Evolutionary conservation across 2,797 vertebrate species (phyloP).

Genomic region (Echeneis naucrates): DNA sequence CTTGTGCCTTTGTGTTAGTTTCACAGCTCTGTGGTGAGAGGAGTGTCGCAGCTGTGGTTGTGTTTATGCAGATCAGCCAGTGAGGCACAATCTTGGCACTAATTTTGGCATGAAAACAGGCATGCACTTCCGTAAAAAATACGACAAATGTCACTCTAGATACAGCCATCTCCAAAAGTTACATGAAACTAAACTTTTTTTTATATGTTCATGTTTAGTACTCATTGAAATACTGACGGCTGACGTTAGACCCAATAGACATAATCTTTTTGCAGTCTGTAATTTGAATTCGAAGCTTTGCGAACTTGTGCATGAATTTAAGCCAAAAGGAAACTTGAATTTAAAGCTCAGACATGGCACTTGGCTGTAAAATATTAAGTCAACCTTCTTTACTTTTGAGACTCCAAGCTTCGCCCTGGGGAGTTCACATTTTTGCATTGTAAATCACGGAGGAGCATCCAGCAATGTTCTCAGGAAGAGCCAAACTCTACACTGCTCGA

Average conservation of each 20-base stretch:
- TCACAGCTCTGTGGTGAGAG: constrained; percentile 23
- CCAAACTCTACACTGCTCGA: background rate
- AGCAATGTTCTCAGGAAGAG: background rate
- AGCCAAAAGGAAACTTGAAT: background rate
- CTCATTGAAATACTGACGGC: background rate
- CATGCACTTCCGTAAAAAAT: constrained; percentile 10
- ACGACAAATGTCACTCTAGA: background rate
- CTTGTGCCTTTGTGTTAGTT: constrained; percentile 25
- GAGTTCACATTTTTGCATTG: background rate
- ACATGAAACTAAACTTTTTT: background rate
- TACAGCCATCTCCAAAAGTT: constrained; percentile 1
- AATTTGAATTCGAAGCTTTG: background rate
- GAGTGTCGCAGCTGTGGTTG: constrained; percentile 33
- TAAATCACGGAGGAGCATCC: background rate
- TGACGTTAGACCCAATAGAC: background rate
- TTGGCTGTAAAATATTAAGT: constrained; percentile 8
- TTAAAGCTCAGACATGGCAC: background rate
- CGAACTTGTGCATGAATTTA: background rate
- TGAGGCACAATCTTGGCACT: constrained; percentile 1
- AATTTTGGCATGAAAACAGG: constrained; percentile 7
- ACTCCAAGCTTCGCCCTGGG: background rate
- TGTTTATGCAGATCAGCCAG: constrained; percentile 35
- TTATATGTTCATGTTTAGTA: background rate
- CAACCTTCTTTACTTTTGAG: background rate
- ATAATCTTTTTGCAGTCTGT: background rate